These are phyloP conservation scores for Tryphoninae sp. DNA, from an alignment of 2,888 invertebrate species.

Conservation along the genomic window DNA sequence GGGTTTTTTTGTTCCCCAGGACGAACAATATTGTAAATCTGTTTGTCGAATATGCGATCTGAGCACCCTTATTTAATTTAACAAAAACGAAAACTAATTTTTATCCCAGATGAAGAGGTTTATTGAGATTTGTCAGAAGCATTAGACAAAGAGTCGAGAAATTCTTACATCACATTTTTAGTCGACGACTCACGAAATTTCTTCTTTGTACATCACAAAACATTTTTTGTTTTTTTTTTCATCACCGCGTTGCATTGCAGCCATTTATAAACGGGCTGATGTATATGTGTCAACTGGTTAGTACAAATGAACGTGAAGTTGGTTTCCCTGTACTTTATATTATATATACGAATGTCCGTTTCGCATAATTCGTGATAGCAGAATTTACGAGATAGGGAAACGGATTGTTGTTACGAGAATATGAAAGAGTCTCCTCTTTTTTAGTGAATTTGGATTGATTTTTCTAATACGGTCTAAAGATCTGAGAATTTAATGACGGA, in stretches of 20 bases:
- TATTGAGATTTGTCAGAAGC: no score
- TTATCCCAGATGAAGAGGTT: not conserved
- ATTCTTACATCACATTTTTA: not conserved
- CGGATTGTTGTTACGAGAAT: not conserved
- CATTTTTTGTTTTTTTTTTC: not conserved
- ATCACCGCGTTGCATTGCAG: slow-evolving; percentile 29
- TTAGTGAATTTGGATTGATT: not conserved
- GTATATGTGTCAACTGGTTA: slow-evolving; percentile 69
- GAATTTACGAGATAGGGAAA: slow-evolving; percentile 43
- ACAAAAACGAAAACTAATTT: not conserved
- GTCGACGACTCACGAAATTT: slow-evolving; percentile 6
- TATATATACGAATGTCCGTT: slow-evolving; percentile 44
- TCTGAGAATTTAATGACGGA: not conserved
- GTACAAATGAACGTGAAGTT: slow-evolving; percentile 70
- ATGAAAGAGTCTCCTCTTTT: not conserved
- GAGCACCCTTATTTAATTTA: not conserved
- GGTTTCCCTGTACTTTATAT: slow-evolving; percentile 60
- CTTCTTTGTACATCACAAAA: not conserved
- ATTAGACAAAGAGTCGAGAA: no score
- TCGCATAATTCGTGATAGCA: slow-evolving; percentile 57
- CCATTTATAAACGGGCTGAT: slow-evolving; percentile 28
- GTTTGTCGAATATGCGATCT: not conserved
- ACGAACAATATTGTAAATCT: not conserved
- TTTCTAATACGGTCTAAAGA: not conserved
- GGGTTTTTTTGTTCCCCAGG: not conserved